Evolutionary conservation across 2,113 vertebrate genomes (phyloP).

Genomic region (Chloroceryle aenea): DNA sequence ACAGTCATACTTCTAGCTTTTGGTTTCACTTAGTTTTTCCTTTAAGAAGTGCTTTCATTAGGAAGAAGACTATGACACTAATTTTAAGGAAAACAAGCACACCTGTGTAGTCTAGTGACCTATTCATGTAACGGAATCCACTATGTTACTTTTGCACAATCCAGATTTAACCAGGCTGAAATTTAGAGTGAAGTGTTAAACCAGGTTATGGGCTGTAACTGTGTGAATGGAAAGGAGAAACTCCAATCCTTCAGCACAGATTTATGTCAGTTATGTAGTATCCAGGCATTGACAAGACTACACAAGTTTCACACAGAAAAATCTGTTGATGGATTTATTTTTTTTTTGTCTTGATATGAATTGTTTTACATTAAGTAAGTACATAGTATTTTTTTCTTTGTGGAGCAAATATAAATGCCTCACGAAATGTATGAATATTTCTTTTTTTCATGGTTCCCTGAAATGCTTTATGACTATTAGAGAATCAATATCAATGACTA

Average conservation of each 20-base stretch:
- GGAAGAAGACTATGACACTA: not conserved
- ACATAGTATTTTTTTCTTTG: not conserved
- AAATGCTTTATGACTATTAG: not conserved
- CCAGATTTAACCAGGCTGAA: not conserved
- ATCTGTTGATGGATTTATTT: not conserved
- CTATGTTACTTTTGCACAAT: not conserved
- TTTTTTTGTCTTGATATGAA: not conserved
- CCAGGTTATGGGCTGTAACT: not conserved
- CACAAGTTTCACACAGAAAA: not conserved
- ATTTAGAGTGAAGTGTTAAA: not conserved
- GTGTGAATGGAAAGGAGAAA: not conserved
- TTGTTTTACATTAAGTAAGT: not conserved
- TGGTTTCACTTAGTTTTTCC: not conserved
- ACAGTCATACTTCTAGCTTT: not conserved
- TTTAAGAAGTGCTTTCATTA: not conserved
- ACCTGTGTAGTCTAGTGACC: not conserved
- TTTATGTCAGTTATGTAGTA: not conserved
- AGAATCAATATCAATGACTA: not conserved
- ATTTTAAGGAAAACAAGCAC: not conserved
- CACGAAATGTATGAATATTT: not conserved
- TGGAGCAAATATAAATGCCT: not conserved
- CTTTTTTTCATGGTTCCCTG: not conserved
- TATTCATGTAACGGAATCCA: not conserved
- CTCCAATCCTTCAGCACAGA: not conserved
- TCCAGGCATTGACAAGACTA: not conserved